Evolutionary conservation across 2,888 invertebrate genomes (phyloP), one percentile per base, ranked within the genome.

Genomic region (Omphaloscelis lunosa): DNA sequence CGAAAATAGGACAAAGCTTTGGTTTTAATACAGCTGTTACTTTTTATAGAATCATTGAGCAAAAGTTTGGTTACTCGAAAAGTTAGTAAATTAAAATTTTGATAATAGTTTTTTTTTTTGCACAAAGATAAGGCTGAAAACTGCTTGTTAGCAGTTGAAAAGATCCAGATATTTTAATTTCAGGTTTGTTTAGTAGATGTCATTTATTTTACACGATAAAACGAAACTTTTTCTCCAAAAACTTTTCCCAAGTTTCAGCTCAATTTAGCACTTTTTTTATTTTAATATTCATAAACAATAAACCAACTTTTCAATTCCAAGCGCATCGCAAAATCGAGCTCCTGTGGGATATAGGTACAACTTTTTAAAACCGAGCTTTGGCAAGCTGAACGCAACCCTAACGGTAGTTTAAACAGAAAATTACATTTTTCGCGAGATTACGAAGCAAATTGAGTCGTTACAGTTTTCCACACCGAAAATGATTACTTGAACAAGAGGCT

Each of bases 361-460:
- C 27, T 51, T 71, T 70, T 84, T 75, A 51, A 75, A 78, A 71
- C 45, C 5, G 65, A 65, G 62, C 58, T 79, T 79, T 29, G 20
- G 51, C 63, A 27, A 67, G 53, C 61, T 27, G 20, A 56, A 29
- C 39, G 27, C 72, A 73, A 45, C 81, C 80, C 76, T 85, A 82
- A 83, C 72, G 75, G 76, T 61, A 80, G 66, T 86, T 88, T 83
- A 78, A 86, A 80, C 23, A 69, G 75, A 78, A 86, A 85, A 88
- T 82, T 85, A 86, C 85, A 85, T 84, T 76, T 88, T 79, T 82
- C 72, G 63, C 69, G 58, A 77, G 56, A 86, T 88, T 88, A 83
- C 87, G 68, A 80, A 79, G 75, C 51, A 85, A 88, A 88, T 86
- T 88, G 82, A 79, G 78, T 76, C 82, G 45, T 86, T 75, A 81